Evolutionary conservation across 2,888 invertebrate species (phyloP).

Genomic region (Nephrocerus scutellatus): DNA sequence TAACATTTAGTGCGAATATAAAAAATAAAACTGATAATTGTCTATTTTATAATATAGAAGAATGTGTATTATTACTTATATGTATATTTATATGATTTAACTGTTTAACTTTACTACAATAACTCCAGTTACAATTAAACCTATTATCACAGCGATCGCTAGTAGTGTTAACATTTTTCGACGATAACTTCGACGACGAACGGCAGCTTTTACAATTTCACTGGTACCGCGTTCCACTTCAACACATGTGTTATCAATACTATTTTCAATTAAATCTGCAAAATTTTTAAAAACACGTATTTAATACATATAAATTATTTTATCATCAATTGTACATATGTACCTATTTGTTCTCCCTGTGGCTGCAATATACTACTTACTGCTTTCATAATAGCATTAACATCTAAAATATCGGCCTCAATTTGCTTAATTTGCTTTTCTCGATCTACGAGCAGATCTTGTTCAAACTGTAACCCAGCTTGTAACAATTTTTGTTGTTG

Average conservation of each 20-base stretch:
- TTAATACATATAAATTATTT: no score
- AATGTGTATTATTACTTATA: neutral
- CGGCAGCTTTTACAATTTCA: constrained; percentile 73
- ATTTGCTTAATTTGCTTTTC: constrained; percentile 73
- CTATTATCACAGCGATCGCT: constrained; percentile 59
- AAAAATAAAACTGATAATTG: no score
- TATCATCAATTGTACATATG: constrained; percentile 41
- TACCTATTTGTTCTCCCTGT: constrained; percentile 69
- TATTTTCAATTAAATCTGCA: constrained; percentile 75
- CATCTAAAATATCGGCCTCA: constrained; percentile 74
- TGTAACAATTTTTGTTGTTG: constrained; percentile 38
- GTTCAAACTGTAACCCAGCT: constrained; percentile 61
- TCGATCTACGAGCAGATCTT: constrained; percentile 70
- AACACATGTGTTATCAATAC: constrained; percentile 66
- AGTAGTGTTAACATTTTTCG: constrained; percentile 67
- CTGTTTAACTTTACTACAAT: constrained; percentile 54
- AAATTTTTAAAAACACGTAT: no score
- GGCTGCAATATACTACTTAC: constrained; percentile 63
- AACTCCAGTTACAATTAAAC: constrained; percentile 62
- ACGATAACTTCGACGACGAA: constrained; percentile 69
- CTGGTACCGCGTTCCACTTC: constrained; percentile 73
- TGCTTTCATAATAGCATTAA: constrained; percentile 75
- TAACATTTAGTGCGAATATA: no score
- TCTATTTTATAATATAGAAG: constrained; percentile 5
- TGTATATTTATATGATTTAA: constrained; percentile 41